Conservation (phyloP, 2,113 vertebrate genomes). For the Laticauda colubrina region DNA sequence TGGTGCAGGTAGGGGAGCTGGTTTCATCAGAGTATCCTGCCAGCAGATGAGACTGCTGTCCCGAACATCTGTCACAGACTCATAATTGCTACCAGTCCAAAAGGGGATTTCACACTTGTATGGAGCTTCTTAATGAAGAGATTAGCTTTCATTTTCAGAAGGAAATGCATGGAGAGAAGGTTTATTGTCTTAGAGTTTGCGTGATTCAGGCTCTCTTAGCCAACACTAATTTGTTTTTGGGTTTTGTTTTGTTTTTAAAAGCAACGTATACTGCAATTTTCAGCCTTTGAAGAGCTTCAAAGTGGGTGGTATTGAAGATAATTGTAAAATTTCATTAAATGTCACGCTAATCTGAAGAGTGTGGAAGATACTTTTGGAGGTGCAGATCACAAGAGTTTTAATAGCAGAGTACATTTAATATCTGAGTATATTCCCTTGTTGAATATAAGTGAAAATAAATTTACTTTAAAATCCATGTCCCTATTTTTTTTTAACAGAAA, state of each 20-base stretch:
- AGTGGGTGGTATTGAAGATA: not conserved
- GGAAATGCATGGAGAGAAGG: not conserved
- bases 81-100: not conserved
- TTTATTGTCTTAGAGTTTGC: not conserved
- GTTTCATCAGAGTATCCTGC: not conserved
- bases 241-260: not conserved
- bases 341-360: not conserved
- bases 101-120: not conserved
- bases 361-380: not conserved
- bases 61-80: not conserved
- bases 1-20: slow-evolving; percentile 1
- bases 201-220: not conserved
- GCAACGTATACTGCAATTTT: not conserved
- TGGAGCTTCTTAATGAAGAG: slow-evolving; percentile 1
- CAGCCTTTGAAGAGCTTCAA: not conserved
- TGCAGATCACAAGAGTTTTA: not conserved
- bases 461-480: not conserved
- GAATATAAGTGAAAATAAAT: not conserved
- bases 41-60: not conserved
- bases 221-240: not conserved
- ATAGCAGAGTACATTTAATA: not conserved
- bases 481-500: not conserved
- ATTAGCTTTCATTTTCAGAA: not conserved
- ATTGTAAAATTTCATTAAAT: not conserved
- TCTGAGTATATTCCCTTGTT: not conserved